These are phyloP conservation scores for Mamestra configurata DNA, from an alignment of 1,140 invertebrate species.

Conservation along the genomic window DNA sequence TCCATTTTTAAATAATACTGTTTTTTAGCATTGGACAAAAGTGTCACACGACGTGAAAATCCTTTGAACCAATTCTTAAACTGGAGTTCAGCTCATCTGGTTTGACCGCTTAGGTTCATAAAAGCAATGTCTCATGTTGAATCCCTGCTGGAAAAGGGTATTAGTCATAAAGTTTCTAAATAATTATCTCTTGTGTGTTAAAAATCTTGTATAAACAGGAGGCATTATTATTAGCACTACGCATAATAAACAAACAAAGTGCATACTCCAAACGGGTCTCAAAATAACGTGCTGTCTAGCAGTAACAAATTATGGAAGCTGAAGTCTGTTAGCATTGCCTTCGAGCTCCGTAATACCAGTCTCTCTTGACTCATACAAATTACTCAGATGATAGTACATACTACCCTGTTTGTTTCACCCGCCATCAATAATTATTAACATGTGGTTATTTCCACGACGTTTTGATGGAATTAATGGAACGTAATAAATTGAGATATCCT, in stretches of 20 bases:
- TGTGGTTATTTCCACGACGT: conserved; percentile 42
- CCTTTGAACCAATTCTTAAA: no score
- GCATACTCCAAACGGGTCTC: background rate
- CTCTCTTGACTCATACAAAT: conserved; percentile 8
- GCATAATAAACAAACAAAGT: background rate
- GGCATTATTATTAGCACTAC: background rate
- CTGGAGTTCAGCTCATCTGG: no score
- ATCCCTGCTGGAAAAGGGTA: no score
- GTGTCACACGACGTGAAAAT: no score
- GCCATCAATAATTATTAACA: conserved; percentile 18
- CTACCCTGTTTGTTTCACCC: background rate
- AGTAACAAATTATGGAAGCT: conserved; percentile 3
- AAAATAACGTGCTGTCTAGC: background rate
- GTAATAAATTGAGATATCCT: conserved; percentile 74
- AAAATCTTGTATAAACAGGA: background rate
- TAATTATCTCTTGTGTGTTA: no score
- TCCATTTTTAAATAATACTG: no score
- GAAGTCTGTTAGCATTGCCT: conserved; percentile 24
- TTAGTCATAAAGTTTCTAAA: no score
- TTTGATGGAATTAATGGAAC: conserved; percentile 60
- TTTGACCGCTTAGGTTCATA: no score
- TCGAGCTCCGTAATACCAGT: background rate
- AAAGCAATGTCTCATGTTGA: no score
- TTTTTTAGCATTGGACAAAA: no score
- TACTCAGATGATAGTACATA: conserved; percentile 12